Evolutionary conservation across 2,888 invertebrate genomes (phyloP).

Genomic region (Tetragonula carbonaria): DNA sequence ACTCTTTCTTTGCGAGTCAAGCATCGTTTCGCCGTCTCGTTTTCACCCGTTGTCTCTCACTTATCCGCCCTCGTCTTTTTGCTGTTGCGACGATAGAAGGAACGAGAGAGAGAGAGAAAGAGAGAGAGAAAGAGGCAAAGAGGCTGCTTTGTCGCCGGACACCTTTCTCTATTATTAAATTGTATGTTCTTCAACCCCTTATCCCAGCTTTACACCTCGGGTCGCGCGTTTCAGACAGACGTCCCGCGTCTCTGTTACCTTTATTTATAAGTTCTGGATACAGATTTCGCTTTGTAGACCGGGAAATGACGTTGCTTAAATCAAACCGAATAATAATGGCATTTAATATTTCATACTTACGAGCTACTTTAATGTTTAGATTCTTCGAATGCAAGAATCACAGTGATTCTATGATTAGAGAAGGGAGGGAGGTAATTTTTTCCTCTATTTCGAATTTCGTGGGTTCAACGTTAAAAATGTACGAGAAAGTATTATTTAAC

Average conservation of each 20-base stretch:
- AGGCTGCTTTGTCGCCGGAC: conserved; percentile 71
- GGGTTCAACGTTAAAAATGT: no score
- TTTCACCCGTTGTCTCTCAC: conserved; percentile 12
- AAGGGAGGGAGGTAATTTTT: no score
- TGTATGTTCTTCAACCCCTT: conserved; percentile 70
- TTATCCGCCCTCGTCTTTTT: conserved; percentile 7
- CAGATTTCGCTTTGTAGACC: not conserved
- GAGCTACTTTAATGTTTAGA: no score
- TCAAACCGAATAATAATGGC: no score
- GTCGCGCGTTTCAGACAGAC: not conserved
- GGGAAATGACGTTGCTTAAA: not conserved
- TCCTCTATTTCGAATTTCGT: no score
- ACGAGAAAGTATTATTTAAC: not conserved
- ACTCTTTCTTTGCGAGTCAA: conserved; percentile 58
- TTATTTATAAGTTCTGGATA: not conserved
- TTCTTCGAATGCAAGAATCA: no score
- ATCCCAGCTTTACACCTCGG: not conserved
- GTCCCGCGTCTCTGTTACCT: not conserved
- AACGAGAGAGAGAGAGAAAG: conserved; percentile 48
- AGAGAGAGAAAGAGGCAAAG: conserved; percentile 65
- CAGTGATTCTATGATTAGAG: no score
- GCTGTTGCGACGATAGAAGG: conserved; percentile 27
- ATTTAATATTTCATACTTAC: no score
- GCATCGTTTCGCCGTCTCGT: conserved; percentile 47
- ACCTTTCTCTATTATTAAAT: conserved; percentile 78